Evolutionary conservation across 2,113 vertebrate genomes (phyloP).

Genomic region (Cololabis saira): DNA sequence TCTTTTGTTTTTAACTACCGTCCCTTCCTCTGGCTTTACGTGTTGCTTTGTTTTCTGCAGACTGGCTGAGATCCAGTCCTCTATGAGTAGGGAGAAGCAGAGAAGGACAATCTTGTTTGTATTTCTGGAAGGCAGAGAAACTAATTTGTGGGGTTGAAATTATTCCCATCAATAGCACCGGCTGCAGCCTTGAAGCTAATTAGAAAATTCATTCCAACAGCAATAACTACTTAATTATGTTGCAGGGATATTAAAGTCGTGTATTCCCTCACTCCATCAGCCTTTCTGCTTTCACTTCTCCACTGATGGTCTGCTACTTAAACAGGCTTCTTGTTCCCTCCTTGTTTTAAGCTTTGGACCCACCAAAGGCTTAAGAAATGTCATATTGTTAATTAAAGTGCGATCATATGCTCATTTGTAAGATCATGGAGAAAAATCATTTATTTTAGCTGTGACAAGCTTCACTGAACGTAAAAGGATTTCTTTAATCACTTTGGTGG

Average conservation of each 20-base stretch:
- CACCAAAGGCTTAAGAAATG: slow-evolving; percentile 20
- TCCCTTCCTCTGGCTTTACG: slow-evolving; percentile 11
- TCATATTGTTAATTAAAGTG: slow-evolving; percentile 26
- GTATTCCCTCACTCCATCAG: slow-evolving; percentile 49
- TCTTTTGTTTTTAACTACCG: slow-evolving; percentile 32
- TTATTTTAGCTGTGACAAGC: no score
- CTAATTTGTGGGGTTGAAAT: slow-evolving; percentile 67
- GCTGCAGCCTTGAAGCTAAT: slow-evolving; percentile 72
- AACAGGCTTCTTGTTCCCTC: slow-evolving; percentile 28
- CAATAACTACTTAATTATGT: slow-evolving; percentile 78
- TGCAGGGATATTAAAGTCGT: slow-evolving; percentile 68
- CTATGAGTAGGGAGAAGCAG: slow-evolving; percentile 7
- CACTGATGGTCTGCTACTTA: slow-evolving; percentile 20
- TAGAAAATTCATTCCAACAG: slow-evolving; percentile 72
- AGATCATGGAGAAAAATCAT: no score
- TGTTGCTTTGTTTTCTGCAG: slow-evolving; percentile 9
- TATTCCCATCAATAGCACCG: slow-evolving; percentile 58
- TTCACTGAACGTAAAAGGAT: no score
- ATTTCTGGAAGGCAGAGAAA: slow-evolving; percentile 56
- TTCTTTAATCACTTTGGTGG: no score
- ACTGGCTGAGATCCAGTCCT: slow-evolving; percentile 33
- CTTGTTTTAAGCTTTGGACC: slow-evolving; percentile 25
- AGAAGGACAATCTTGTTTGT: slow-evolving; percentile 27
- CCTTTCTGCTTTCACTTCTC: slow-evolving; percentile 46
- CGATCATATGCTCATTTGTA: no score